Conservation (phyloP, 2,888 invertebrate species). For the Amphipoea oculea region DNA sequence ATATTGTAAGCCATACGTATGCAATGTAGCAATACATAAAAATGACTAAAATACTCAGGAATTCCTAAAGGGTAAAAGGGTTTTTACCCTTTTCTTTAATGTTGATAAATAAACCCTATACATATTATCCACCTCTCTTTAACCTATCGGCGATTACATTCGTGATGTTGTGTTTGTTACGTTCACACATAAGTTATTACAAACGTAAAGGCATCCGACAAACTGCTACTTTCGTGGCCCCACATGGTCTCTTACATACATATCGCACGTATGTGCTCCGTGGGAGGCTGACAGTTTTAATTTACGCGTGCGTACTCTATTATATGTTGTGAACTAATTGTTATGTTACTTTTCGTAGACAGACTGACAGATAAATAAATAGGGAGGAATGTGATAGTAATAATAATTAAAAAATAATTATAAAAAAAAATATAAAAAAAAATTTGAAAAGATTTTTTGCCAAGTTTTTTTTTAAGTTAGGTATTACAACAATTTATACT, state of each 20-base stretch:
- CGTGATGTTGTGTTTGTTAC: too few relatives aligned
- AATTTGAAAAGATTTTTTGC: background rate
- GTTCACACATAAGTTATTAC: background rate
- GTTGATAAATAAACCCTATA: too few relatives aligned
- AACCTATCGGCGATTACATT: too few relatives aligned
- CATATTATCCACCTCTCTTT: too few relatives aligned
- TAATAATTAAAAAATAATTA: background rate
- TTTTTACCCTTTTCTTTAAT: too few relatives aligned
- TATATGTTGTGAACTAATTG: slow-evolving; percentile 58
- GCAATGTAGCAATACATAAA: too few relatives aligned
- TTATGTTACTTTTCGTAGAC: slow-evolving; percentile 39
- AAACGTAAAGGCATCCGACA: background rate
- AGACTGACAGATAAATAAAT: slow-evolving; percentile 16
- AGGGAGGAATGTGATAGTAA: background rate
- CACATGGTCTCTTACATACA: slow-evolving; percentile 49
- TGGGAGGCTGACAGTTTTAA: slow-evolving; percentile 65
- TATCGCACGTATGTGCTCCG: slow-evolving; percentile 46
- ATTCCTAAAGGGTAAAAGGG: too few relatives aligned
- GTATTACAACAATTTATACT: background rate
- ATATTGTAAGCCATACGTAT: too few relatives aligned
- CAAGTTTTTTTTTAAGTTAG: background rate
- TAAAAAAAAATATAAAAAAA: too few relatives aligned
- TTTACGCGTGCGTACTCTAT: slow-evolving; percentile 64
- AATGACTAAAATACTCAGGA: too few relatives aligned
- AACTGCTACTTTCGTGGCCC: slow-evolving; percentile 43